Percentiles rank a stretch among this genome's conserved stretches.
phyloP scores from a whole-genome alignment of 2,888 invertebrate genomes.

The Plagodis pulveraria region DNA sequence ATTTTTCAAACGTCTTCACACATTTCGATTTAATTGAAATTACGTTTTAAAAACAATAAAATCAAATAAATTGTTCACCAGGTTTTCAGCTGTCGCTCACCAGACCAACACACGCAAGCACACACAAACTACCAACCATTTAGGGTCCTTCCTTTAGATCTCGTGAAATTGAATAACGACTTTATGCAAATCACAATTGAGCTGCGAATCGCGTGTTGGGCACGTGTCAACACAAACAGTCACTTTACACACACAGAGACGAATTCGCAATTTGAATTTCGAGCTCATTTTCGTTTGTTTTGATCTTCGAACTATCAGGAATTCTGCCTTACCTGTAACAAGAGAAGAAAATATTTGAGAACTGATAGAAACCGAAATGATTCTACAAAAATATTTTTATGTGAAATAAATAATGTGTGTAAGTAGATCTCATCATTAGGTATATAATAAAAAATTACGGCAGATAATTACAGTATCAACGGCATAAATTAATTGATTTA shows the following conservation, averaged over 20 bases:
- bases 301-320: conserved; percentile 40
- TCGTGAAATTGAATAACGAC: conserved; percentile 71
- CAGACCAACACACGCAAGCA: conserved; percentile 54
- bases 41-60: conserved; percentile 29
- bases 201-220: conserved; percentile 66
- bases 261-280: conserved; percentile 62
- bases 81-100: conserved; percentile 71
- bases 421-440: too few species aligned
- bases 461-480: conserved; percentile 17
- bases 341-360: conserved; percentile 47
- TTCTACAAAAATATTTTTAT: too few species aligned
- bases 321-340: conserved; percentile 76
- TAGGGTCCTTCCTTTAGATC: conserved; percentile 42
- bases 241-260: conserved; percentile 55
- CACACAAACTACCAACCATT: conserved; percentile 44
- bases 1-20: background rate
- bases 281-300: conserved; percentile 56
- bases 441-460: conserved; percentile 22
- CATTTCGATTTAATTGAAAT: background rate
- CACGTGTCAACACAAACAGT: conserved; percentile 68
- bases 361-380: background rate
- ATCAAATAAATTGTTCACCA: conserved; percentile 51
- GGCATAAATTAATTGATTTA: conserved; percentile 24
- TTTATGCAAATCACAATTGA: conserved; percentile 69
- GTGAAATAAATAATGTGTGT: too few species aligned